Conservation (phyloP, 2,888 invertebrate genomes). For the Cerastis leucographa region DNA sequence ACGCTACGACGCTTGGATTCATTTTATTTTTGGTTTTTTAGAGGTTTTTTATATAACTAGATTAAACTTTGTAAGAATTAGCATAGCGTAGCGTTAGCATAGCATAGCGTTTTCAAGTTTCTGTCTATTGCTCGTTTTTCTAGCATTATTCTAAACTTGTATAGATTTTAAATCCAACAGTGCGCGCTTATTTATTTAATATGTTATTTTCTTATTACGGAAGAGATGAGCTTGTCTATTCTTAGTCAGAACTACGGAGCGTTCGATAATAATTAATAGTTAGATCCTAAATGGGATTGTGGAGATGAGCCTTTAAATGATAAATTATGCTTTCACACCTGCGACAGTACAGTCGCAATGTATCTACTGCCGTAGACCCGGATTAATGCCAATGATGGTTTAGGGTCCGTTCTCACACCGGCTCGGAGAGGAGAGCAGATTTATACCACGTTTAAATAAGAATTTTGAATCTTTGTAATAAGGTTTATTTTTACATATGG, state of each 20-base stretch:
- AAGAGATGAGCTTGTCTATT: constrained; percentile 12
- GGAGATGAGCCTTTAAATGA: constrained; percentile 42
- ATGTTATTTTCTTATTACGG: neutral
- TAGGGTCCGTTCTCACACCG: neutral
- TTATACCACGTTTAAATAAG: no score
- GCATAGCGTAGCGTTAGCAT: no score
- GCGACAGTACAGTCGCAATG: constrained; percentile 15
- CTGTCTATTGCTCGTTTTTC: neutral
- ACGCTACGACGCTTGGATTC: no score
- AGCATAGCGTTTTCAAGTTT: neutral
- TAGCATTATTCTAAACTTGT: neutral
- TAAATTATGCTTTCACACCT: constrained; percentile 52
- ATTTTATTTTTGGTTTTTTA: no score
- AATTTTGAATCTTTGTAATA: no score
- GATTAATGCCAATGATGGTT: constrained; percentile 17
- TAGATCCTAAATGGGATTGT: constrained; percentile 45
- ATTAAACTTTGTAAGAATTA: no score
- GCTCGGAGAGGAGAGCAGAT: no score
- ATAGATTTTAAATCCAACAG: neutral
- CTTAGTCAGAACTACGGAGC: constrained; percentile 6
- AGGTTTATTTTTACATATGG: no score
- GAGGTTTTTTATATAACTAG: no score
- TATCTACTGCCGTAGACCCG: neutral
- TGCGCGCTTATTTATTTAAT: neutral
- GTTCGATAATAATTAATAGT: constrained; percentile 51